Evolutionary conservation across 2,797 vertebrate genomes (phyloP), one percentile per base, ranked within the genome.

Genomic region (Pipistrellus nathusii): DNA sequence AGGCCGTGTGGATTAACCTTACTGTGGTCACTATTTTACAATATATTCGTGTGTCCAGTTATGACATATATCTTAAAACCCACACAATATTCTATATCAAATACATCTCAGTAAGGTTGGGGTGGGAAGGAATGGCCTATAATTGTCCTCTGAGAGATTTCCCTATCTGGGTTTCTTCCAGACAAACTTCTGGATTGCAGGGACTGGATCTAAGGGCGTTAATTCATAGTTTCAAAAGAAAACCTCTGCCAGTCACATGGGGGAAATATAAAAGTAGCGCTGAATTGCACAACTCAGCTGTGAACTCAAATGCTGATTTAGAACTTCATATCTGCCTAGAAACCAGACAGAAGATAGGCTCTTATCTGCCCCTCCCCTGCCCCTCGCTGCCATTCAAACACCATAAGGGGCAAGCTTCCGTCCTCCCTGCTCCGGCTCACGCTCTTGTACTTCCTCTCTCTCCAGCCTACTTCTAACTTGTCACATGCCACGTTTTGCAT

Each of bases 371-470:
- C 32, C 18, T 35, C 4, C 66, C 9, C 66, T 5, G 32, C 18
- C 18, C 11, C 51, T 7, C 1, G 1, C 0, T 4, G 53, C 30
- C 20, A 27, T 14, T 13, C n/a, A 48, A 17, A 73, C 20, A 59
- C 32, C 21, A 25, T 0, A 17, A 18, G 25, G 69, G 64, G 13
- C 20, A 46, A 23, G 10, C 18, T 8, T 13, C 27, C 30, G 25
- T 25, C 32, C 12, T 32, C 51, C 53, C 1, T 8, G 13, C 48
- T 55, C 30, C 3, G 0, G 1, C 18, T 13, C 11, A 11, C 1
- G 38, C 38, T 27, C 64, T 27, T 3, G 18, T 0, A 9, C 27
- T 62, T 62, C 27, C 38, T 55, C 10, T 3, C 17, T 86, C 62
- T 41, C 51, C 23, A 35, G 30, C 7, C 48, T 57, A n/a, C 32